Evolutionary conservation across 2,888 invertebrate genomes (phyloP).

Genomic region (Zelleria hepariella): DNA sequence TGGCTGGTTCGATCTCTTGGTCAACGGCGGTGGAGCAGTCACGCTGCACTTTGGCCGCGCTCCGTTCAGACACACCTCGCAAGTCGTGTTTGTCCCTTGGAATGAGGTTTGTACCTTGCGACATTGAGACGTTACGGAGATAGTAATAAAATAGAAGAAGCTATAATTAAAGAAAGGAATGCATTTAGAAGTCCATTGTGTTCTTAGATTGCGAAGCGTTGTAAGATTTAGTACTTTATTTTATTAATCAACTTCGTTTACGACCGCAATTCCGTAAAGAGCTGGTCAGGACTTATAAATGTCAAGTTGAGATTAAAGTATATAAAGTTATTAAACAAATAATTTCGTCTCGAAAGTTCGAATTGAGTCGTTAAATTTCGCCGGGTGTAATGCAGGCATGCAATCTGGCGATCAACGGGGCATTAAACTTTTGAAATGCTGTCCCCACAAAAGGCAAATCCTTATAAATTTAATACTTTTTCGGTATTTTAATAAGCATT

Average conservation of each 20-base stretch:
- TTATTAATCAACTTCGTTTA: neutral
- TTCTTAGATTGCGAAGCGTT: too few species aligned
- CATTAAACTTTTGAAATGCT: neutral
- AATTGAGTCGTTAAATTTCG: neutral
- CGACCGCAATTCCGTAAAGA: neutral
- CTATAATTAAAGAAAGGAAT: too few species aligned
- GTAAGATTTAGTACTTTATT: too few species aligned
- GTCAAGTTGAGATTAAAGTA: neutral
- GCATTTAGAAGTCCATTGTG: too few species aligned
- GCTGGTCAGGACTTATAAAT: neutral
- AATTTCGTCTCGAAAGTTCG: neutral
- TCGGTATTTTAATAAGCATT: neutral
- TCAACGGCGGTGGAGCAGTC: slow-evolving; percentile 99
- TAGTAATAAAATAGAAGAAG: too few species aligned
- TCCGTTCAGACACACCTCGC: slow-evolving; percentile 89
- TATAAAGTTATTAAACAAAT: neutral
- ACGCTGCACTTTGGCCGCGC: slow-evolving; percentile 94
- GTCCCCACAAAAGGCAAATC: neutral
- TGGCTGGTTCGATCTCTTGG: slow-evolving; percentile 97
- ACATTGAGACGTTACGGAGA: neutral
- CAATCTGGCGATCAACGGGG: neutral
- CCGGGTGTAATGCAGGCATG: neutral
- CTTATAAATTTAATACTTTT: neutral
- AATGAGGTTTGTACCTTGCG: slow-evolving; percentile 77
- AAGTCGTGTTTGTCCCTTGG: slow-evolving; percentile 95